Evolutionary conservation across 2,797 vertebrate genomes (phyloP).

Genomic region (Gorsachius magnificus): DNA sequence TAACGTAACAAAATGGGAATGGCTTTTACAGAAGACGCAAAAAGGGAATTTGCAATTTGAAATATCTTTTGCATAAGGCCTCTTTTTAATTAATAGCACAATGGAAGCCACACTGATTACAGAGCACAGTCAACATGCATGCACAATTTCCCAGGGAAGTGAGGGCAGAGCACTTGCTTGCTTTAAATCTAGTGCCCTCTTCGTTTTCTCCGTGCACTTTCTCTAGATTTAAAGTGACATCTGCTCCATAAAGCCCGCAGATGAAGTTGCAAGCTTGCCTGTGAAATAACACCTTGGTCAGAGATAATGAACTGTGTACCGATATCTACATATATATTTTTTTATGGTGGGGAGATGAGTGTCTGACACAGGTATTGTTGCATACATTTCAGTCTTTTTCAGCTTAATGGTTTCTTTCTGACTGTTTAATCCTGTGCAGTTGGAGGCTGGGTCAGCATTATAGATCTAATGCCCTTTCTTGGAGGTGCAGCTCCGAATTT

Average conservation of each 20-base stretch:
- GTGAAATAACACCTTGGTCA: not conserved
- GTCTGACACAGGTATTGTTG: not conserved
- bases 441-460: slow-evolving; percentile 5
- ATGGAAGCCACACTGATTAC: not conserved
- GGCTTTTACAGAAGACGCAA: not conserved
- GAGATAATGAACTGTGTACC: not conserved
- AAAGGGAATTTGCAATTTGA: not conserved
- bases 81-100: not conserved
- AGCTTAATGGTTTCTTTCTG: not conserved
- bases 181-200: slow-evolving; percentile 24
- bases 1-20: not conserved
- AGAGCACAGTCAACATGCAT: not conserved
- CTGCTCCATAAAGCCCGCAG: not conserved
- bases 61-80: not conserved
- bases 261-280: not conserved
- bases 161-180: not conserved
- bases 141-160: not conserved
- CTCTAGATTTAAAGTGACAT: slow-evolving; percentile 4
- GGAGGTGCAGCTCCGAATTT: not conserved
- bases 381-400: not conserved
- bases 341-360: not conserved
- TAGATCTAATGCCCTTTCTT: not conserved
- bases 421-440: not conserved
- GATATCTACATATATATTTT: not conserved
- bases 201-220: not conserved